Evolutionary conservation across 2,113 vertebrate species (phyloP), one percentile per base, ranked within the genome.

Genomic region (Peromyscus maniculatus): DNA sequence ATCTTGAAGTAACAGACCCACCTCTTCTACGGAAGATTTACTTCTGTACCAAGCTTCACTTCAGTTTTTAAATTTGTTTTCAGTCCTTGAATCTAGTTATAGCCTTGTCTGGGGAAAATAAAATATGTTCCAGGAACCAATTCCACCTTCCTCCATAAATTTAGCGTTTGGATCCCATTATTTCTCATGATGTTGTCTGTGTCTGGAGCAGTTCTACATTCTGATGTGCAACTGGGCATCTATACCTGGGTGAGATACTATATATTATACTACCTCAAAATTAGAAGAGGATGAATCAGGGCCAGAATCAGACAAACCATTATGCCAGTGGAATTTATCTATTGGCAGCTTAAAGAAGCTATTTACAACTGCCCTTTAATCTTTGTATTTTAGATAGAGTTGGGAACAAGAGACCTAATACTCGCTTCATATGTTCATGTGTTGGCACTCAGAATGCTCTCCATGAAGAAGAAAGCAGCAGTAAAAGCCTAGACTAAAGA

Each of bases 31-130:
- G 5, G 17, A 13, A 31, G 19, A 93, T 95, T 96, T 89, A 75
- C 21, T 95, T 75, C 49, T 84, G 84, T 59, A 55, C 59, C 77
- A 74, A 86, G 71, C 12, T 6, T 77, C 21, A n/a, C 43, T 91
- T 8, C 57, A 21, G 69, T 49, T 80, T 89, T 94, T 77, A 94
- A 79, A 92, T 92, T 87, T 90, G 62, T 92, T 59, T 92, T 77
- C 46, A 71, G 43, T 66, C 64, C 78, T 94, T 94, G 59, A 96
- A 72, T 82, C 49, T 82, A 17, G 52, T 80, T 46, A 69, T 31
- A 87, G 26, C 19, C 59, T 5, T 95, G 46, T 82, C 43, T 87
- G 64, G 39, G 52, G 66, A 49, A 97, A 91, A 91, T 83, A 69
- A 91, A 89, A 91, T 91, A 89, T 82, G 19, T 82, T 82, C 79